Percentiles rank a stretch among this genome's conserved stretches.
Conservation (phyloP, 2,888 invertebrate genomes). For the Epicampocera succincta region DNA sequence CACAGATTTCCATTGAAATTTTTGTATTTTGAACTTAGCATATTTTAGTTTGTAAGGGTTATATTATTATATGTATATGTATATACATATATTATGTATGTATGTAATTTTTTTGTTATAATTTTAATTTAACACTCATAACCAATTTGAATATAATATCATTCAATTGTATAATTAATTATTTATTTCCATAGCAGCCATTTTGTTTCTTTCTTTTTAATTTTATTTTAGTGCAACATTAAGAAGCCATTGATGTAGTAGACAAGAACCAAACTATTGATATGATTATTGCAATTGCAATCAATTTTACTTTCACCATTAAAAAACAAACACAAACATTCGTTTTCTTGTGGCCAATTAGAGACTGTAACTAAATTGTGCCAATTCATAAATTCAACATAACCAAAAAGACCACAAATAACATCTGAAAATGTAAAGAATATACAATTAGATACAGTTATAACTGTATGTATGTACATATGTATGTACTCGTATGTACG, state of each 20-base stretch:
- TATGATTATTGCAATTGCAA: constrained; percentile 72
- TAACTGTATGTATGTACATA: not conserved
- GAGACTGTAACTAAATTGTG: constrained; percentile 71
- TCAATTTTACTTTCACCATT: constrained; percentile 62
- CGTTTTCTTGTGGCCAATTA: constrained; percentile 65
- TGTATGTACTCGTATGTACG: not conserved
- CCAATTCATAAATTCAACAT: constrained; percentile 78
- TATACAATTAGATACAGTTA: constrained; percentile 1
- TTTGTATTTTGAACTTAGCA: too few species aligned
- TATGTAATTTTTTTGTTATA: too few species aligned
- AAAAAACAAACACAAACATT: constrained; percentile 63
- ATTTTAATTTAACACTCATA: too few species aligned
- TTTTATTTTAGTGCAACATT: constrained; percentile 72
- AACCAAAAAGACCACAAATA: constrained; percentile 77
- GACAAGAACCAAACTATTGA: constrained; percentile 76
- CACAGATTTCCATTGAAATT: too few species aligned
- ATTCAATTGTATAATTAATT: not conserved
- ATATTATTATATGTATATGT: too few species aligned
- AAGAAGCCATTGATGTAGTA: constrained; percentile 76
- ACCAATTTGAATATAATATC: too few species aligned
- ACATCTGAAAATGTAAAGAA: constrained; percentile 72
- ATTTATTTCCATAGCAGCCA: not conserved
- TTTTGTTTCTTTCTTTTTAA: too few species aligned
- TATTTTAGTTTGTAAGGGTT: too few species aligned
- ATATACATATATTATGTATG: too few species aligned